Evolutionary conservation across 2,797 vertebrate species (phyloP).

Genomic region (Carcharodon carcharias): DNA sequence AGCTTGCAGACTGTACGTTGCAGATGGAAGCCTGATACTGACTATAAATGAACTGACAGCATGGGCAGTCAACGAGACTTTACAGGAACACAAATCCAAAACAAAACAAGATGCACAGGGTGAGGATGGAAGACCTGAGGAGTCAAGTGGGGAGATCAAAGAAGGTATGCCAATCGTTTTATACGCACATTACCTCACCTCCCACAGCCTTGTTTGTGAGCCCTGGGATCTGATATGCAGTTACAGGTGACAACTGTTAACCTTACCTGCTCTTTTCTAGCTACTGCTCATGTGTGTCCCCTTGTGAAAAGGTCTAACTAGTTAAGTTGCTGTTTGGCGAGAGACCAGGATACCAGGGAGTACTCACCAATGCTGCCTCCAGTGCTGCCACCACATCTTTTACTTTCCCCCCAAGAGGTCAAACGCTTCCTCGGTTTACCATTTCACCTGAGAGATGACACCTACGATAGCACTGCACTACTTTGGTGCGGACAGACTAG

Average conservation of each 20-base stretch:
- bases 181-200: not conserved
- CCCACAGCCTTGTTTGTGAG: no score
- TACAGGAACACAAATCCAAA: constrained; percentile 35
- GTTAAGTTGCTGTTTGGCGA: not conserved
- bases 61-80: constrained; percentile 44
- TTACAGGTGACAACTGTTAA: not conserved
- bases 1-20: constrained; percentile 48
- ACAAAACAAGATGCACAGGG: not conserved
- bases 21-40: constrained; percentile 46
- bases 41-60: constrained; percentile 46
- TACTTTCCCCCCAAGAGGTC: not conserved
- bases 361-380: not conserved
- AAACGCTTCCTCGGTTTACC: not conserved
- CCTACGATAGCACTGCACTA: no score
- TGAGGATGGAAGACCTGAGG: not conserved
- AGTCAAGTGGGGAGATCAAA: not conserved
- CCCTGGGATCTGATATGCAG: not conserved
- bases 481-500: no score
- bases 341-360: not conserved
- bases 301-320: not conserved
- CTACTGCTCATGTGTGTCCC: not conserved
- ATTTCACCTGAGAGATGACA: not conserved
- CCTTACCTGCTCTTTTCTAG: not conserved
- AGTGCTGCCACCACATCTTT: not conserved
- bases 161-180: not conserved